Evolutionary conservation across 2,797 vertebrate species (phyloP).

Genomic region (Acanthopagrus latus): DNA sequence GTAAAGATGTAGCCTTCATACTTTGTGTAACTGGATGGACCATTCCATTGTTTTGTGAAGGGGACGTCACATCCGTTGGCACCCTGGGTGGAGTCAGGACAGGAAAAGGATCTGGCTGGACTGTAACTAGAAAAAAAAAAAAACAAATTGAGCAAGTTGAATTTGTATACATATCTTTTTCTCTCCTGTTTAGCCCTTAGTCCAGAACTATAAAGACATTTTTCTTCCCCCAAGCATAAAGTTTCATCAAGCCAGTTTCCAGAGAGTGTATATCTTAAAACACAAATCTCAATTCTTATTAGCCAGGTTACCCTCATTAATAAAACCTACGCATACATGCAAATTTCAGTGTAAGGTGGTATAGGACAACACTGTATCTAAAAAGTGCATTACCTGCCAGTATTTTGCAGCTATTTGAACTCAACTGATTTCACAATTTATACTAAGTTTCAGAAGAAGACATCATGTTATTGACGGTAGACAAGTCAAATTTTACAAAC

Average conservation of each 20-base stretch:
- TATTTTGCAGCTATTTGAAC: no score
- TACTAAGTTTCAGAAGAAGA: no score
- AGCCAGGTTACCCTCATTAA: no score
- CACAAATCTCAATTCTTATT: no score
- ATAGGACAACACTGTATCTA: no score
- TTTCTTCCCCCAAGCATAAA: not conserved
- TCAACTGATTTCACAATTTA: no score
- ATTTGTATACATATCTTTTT: not conserved
- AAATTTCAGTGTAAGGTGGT: no score
- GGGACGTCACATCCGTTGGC: not conserved
- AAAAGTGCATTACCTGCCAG: no score
- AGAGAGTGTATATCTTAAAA: not conserved
- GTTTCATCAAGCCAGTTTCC: not conserved
- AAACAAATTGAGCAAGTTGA: not conserved
- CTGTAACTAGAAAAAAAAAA: slow-evolving; percentile 27
- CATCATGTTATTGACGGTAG: no score
- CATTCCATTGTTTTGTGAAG: not conserved
- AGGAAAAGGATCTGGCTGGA: slow-evolving; percentile 60
- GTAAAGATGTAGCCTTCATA: slow-evolving; percentile 18
- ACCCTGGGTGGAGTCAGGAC: slow-evolving; percentile 51
- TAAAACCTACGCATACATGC: no score
- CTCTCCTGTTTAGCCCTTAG: not conserved
- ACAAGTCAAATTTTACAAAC: no score
- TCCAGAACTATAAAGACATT: not conserved
- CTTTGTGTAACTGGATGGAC: slow-evolving; percentile 60